phyloP scores from a whole-genome alignment of 2,113 vertebrate species.

The Trachemys scripta region DNA sequence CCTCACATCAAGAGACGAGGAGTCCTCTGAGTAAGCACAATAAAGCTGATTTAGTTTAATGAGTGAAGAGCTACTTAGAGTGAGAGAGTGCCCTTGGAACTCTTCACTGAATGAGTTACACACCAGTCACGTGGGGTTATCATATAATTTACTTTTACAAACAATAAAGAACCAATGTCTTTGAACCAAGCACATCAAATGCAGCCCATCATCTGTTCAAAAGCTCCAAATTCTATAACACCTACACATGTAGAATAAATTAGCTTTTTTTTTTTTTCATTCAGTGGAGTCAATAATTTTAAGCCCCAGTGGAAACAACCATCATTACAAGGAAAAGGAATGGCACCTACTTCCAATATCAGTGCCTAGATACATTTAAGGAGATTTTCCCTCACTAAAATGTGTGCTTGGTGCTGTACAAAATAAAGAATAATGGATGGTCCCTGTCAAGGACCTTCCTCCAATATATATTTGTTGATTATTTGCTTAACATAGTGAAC shows the following conservation, averaged over 20 bases:
- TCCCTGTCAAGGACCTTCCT: not conserved
- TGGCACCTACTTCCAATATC: constrained; percentile 49
- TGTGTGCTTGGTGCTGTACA: not conserved
- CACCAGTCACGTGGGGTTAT: constrained; percentile 44
- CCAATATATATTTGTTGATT: not conserved
- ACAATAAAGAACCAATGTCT: constrained; percentile 70
- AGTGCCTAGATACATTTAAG: constrained; percentile 52
- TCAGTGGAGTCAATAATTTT: constrained; percentile 59
- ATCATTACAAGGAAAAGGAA: constrained; percentile 49
- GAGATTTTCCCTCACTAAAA: constrained; percentile 6
- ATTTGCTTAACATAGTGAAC: not conserved
- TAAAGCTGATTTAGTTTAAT: constrained; percentile 43
- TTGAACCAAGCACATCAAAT: constrained; percentile 71
- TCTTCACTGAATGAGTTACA: constrained; percentile 65
- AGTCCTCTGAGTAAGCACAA: constrained; percentile 54
- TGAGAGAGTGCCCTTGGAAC: constrained; percentile 61
- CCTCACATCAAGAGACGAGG: not conserved
- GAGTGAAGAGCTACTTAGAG: constrained; percentile 45
- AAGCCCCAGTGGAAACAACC: constrained; percentile 48
- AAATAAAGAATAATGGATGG: not conserved
- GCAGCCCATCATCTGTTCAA: constrained; percentile 61
- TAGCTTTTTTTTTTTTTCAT: constrained; percentile 56
- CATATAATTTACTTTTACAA: constrained; percentile 56
- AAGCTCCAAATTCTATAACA: constrained; percentile 61
- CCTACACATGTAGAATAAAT: constrained; percentile 77